phyloP scores from a whole-genome alignment of 2,888 invertebrate genomes.

The Fissipunctia ypsillon region DNA sequence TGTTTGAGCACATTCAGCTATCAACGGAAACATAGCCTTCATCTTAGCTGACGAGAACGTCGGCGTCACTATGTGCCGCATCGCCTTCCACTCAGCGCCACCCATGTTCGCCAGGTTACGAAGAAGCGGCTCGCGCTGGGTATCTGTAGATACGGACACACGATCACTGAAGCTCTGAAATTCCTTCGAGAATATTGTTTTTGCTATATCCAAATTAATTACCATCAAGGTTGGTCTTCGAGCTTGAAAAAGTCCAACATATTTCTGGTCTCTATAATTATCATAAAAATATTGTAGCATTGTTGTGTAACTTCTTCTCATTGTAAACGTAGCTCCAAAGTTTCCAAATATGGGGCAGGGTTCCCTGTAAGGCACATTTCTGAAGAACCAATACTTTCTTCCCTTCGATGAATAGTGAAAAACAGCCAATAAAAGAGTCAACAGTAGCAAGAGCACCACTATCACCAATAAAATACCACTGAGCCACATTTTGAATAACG shows the following conservation, averaged over 20 bases:
- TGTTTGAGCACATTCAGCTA: conserved; percentile 83
- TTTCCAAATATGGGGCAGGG: conserved; percentile 89
- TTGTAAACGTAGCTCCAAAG: conserved; percentile 85
- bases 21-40: conserved; percentile 88
- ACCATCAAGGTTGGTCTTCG: conserved; percentile 85
- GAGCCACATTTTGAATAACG: conserved; percentile 75
- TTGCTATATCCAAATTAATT: conserved; percentile 83
- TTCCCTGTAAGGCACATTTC: conserved; percentile 85
- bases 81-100: conserved; percentile 87
- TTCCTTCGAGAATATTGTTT: conserved; percentile 81
- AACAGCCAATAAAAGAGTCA: conserved; percentile 77
- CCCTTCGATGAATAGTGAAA: conserved; percentile 84
- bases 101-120: conserved; percentile 87
- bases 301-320: conserved; percentile 83
- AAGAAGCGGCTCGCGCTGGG: conserved; percentile 84
- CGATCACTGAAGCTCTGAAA: conserved; percentile 85
- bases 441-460: conserved; percentile 67
- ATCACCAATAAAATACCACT: conserved; percentile 77
- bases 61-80: conserved; percentile 86
- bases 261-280: conserved; percentile 79
- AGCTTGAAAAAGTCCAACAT: conserved; percentile 87
- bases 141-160: conserved; percentile 84
- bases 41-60: conserved; percentile 89
- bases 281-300: conserved; percentile 85
- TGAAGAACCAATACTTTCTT: conserved; percentile 84